Conservation (phyloP, 2,888 invertebrate species). For the Ceraclea dissimilis region DNA sequence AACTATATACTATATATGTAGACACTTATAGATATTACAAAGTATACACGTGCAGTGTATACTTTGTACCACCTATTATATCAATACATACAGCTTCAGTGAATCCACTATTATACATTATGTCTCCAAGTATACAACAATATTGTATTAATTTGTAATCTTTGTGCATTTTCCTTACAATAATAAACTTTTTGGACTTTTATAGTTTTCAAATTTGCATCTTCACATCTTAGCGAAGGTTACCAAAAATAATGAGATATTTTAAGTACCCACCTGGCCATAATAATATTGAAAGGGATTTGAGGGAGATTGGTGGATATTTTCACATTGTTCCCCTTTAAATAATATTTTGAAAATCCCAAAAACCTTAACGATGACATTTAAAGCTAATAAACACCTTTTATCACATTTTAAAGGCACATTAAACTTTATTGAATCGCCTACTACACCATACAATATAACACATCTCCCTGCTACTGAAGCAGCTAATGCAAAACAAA, state of each 20-base stretch:
- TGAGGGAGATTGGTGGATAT: not conserved
- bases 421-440: not conserved
- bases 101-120: no score
- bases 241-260: not conserved
- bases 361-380: constrained; percentile 2
- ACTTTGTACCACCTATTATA: no score
- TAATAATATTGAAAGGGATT: not conserved
- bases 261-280: not conserved
- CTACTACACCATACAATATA: not conserved
- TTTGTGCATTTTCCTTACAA: no score
- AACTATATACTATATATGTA: no score
- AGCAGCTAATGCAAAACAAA: no score
- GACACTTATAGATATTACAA: no score
- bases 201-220: not conserved
- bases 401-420: not conserved
- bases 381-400: constrained; percentile 1
- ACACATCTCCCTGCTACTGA: not conserved
- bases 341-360: constrained; percentile 1
- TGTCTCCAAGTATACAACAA: no score
- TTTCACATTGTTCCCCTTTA: not conserved
- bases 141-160: no score
- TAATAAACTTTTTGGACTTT: no score
- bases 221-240: not conserved
- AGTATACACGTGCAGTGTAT: no score
- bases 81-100: no score